Evolutionary conservation across 2,888 invertebrate genomes (phyloP).

Genomic region (Drosophila peninsularis): DNA sequence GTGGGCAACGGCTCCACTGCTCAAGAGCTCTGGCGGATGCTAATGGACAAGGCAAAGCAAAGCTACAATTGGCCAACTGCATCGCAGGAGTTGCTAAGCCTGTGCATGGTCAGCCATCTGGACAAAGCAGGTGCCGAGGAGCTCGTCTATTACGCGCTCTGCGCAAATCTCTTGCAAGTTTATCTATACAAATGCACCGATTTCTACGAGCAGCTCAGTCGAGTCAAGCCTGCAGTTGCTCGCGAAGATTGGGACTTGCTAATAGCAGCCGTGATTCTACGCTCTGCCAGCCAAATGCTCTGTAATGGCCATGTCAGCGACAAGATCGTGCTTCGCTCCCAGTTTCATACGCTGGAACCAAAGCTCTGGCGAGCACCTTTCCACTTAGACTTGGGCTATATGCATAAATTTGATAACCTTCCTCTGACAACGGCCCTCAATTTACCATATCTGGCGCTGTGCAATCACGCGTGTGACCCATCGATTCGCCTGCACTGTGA

Average conservation of each 20-base stretch:
- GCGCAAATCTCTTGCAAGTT: conserved; percentile 87
- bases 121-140: conserved; percentile 88
- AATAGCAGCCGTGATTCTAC: conserved; percentile 89
- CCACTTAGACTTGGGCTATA: conserved; percentile 64
- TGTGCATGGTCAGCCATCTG: conserved; percentile 88
- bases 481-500: conserved; percentile 91
- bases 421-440: conserved; percentile 90
- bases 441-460: conserved; percentile 92
- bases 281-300: conserved; percentile 92
- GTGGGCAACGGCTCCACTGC: conserved; percentile 24
- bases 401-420: conserved; percentile 76
- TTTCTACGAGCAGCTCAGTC: conserved; percentile 87
- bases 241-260: conserved; percentile 83
- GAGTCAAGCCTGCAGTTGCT: conserved; percentile 60
- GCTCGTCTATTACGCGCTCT: conserved; percentile 42
- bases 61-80: background rate
- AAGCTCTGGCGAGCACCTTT: conserved; percentile 70
- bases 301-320: conserved; percentile 89
- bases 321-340: conserved; percentile 63
- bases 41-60: conserved; percentile 23
- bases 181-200: conserved; percentile 88
- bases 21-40: conserved; percentile 60
- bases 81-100: conserved; percentile 50
- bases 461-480: conserved; percentile 97
- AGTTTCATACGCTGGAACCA: conserved; percentile 46